These are phyloP conservation scores for Magallana nippona DNA, from an alignment of 2,888 invertebrate species.

Conservation along the genomic window DNA sequence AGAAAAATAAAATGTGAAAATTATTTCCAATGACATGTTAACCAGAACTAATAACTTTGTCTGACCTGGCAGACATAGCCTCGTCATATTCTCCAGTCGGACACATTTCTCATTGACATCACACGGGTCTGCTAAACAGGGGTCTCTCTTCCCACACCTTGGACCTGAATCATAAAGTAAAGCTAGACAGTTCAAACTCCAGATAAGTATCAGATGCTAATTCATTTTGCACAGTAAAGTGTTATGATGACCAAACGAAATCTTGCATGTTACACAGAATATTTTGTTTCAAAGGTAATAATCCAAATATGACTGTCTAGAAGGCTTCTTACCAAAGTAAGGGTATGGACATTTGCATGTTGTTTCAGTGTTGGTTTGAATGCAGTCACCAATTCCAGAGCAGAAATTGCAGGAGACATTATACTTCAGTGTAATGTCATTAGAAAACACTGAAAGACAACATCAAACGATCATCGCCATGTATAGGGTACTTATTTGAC, in stretches of 20 bases:
- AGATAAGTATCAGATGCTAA: too few relatives aligned
- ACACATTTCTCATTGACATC: not conserved
- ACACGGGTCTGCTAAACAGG: constrained; percentile 31
- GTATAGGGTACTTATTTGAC: not conserved
- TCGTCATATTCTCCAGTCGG: not conserved
- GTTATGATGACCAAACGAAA: too few relatives aligned
- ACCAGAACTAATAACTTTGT: not conserved
- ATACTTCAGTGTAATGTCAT: not conserved
- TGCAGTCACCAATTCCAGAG: constrained; percentile 9
- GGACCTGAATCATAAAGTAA: constrained; percentile 8
- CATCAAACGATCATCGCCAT: not conserved
- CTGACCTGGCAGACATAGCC: not conserved
- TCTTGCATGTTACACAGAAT: too few relatives aligned
- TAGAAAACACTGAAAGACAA: not conserved
- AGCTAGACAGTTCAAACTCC: too few relatives aligned
- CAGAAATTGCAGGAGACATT: constrained; percentile 26
- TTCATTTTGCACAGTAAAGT: too few relatives aligned
- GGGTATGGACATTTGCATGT: constrained; percentile 21
- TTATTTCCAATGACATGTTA: too few relatives aligned
- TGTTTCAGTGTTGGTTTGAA: not conserved
- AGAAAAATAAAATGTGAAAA: too few relatives aligned
- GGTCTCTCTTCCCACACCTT: constrained; percentile 25
- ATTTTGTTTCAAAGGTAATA: too few relatives aligned
- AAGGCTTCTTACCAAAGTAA: constrained; percentile 20
- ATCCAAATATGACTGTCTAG: too few relatives aligned